These are phyloP conservation scores for Oreochromis mossambicus DNA, from an alignment of 2,797 vertebrate species.

Conservation along the genomic window DNA sequence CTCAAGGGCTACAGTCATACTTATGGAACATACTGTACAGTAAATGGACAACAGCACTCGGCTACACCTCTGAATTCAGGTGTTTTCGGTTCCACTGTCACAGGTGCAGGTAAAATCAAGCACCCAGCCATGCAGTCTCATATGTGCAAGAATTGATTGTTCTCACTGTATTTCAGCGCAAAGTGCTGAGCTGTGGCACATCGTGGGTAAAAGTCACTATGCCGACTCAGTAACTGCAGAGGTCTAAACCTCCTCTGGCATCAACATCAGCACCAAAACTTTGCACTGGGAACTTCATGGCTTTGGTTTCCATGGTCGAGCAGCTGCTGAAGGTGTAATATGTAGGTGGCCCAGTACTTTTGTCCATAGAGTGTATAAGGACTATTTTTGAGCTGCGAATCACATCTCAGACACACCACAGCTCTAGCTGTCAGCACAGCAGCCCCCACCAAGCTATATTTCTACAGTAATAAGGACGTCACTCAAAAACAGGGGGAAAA, in stretches of 20 bases:
- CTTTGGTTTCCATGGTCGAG: neutral
- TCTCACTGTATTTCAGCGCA: neutral
- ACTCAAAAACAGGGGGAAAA: accelerated
- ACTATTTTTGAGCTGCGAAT: neutral
- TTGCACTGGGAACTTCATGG: neutral
- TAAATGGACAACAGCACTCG: neutral
- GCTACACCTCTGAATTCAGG: neutral
- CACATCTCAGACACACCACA: neutral
- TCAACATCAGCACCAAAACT: neutral
- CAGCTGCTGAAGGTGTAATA: neutral
- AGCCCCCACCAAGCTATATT: neutral
- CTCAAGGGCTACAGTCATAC: neutral
- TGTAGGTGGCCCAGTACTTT: neutral
- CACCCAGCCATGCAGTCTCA: neutral
- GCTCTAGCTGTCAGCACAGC: neutral
- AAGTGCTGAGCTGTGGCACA: neutral
- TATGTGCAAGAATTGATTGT: neutral
- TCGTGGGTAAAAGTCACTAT: neutral
- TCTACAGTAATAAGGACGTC: neutral
- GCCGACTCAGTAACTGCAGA: neutral
- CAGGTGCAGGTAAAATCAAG: neutral
- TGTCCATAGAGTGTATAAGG: neutral
- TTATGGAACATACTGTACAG: neutral
- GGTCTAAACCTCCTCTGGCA: neutral
- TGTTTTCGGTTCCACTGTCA: neutral